These are phyloP conservation scores for Lepus timidus DNA, from an alignment of 2,113 vertebrate genomes.

Conservation along the genomic window DNA sequence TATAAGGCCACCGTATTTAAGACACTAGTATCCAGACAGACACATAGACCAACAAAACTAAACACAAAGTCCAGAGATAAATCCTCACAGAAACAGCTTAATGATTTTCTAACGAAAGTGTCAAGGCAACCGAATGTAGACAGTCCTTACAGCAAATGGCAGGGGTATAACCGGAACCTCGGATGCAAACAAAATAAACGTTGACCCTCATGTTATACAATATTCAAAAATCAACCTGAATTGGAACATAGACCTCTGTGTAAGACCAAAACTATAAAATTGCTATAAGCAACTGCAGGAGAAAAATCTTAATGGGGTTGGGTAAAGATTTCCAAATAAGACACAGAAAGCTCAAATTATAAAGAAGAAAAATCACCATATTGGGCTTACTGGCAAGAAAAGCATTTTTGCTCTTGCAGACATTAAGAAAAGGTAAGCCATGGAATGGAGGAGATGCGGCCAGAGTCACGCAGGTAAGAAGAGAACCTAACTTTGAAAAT, in stretches of 20 bases:
- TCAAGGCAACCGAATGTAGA: neutral
- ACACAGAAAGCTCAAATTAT: neutral
- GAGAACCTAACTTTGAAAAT: neutral
- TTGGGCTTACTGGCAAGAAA: conserved; percentile 42
- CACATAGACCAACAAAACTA: too few species aligned
- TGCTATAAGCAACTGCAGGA: conserved; percentile 25
- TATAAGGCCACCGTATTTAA: neutral
- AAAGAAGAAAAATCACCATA: conserved; percentile 17
- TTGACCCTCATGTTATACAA: neutral
- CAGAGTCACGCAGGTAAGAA: neutral
- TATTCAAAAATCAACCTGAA: neutral
- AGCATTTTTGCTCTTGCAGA: neutral
- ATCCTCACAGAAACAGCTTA: neutral
- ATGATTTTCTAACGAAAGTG: neutral
- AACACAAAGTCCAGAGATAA: neutral
- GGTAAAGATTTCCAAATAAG: neutral
- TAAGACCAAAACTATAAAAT: neutral
- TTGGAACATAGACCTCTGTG: neutral
- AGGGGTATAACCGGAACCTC: neutral
- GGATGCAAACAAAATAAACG: neutral
- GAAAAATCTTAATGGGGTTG: conserved; percentile 4
- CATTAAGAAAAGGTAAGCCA: neutral
- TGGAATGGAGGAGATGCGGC: neutral
- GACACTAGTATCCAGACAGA: neutral
- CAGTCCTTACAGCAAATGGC: neutral